Evolutionary conservation across 1,140 invertebrate species (phyloP), one percentile per base, ranked within the genome.

Genomic region (Drosophila navojoa): DNA sequence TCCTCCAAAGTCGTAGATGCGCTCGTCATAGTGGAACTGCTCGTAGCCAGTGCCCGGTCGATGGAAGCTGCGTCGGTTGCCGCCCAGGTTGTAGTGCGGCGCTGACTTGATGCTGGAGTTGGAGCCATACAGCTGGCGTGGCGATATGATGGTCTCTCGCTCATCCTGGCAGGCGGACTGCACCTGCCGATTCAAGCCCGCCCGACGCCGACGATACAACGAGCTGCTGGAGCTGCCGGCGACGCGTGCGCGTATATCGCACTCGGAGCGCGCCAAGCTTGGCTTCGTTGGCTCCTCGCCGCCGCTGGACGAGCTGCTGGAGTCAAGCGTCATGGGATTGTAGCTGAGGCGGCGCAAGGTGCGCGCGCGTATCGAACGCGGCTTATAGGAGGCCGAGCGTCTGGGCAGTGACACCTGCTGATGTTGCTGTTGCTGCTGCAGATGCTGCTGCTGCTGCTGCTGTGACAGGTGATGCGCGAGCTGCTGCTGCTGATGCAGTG

Each of bases 321-420:
- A 81, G 79, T 93, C 89, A 54, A 91, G 91, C 77, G 71, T 92
- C 91, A 90, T 93, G 13, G 93, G 93, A 90, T 94, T 94, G 75
- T 94, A 94, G 32, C 93, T 94, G 57, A 94, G 92, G 5, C 93
- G 81, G 5, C 93, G 81, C 5, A 93, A 71, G 19, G 94, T 94
- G 15, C 93, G 84, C 27, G 93, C 93, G 22, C 92, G 85, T 35
- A 94, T 92, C 0, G 90, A 91, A 13, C 91, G 90, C 1, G 91
- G 90, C 13, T 92, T 92, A 35, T 92, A 92, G 10, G 87, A 86
- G 4, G 81, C 82, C 2, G 78, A 62, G 11, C 80, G 79, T n/a
- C 89, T 58, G 3, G 77, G 75, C 13, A 81, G 45, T 0, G 78
- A 60, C 13, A 44, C 15, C 40, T 63, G 60, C 32, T 53, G 63